Percentiles rank a stretch among this genome's conserved stretches.
Conservation (phyloP, 2,797 vertebrate species). For the Valencia hispanica region DNA sequence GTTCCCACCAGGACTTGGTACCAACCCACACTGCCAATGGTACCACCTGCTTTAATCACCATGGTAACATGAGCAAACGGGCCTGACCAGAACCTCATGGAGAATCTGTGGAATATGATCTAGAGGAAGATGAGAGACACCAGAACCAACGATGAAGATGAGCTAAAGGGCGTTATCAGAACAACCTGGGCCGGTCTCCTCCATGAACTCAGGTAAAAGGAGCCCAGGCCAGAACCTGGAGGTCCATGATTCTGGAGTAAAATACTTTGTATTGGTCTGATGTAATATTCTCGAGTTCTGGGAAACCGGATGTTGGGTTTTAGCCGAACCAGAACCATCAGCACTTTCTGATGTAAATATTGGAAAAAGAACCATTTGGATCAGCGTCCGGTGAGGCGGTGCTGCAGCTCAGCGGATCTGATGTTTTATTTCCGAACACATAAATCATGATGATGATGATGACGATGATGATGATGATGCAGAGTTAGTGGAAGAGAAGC, state of each 20-base stretch:
- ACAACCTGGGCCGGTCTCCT: too few species aligned
- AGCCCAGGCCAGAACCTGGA: too few species aligned
- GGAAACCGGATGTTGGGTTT: not conserved
- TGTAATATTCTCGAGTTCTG: not conserved
- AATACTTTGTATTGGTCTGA: not conserved
- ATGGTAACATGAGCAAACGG: too few species aligned
- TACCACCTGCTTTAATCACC: too few species aligned
- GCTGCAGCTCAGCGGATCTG: not conserved
- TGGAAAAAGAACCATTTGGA: not conserved
- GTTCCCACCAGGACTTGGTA: too few species aligned
- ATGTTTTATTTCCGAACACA: slow-evolving; percentile 20
- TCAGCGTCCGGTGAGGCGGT: not conserved
- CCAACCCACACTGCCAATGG: too few species aligned
- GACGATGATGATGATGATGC: not conserved
- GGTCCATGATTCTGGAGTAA: not conserved
- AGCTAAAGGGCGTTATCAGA: too few species aligned
- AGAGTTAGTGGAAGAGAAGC: slow-evolving; percentile 28
- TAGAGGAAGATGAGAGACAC: not conserved
- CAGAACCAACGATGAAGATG: not conserved
- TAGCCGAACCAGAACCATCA: not conserved
- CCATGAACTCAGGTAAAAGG: too few species aligned
- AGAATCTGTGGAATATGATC: too few species aligned
- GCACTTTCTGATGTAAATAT: not conserved
- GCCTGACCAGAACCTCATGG: too few species aligned
- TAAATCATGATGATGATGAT: not conserved